Percentiles rank a stretch among this genome's conserved stretches.
Evolutionary conservation across 1,140 invertebrate genomes (phyloP).

Genomic region (Leptopilina clavipes): DNA sequence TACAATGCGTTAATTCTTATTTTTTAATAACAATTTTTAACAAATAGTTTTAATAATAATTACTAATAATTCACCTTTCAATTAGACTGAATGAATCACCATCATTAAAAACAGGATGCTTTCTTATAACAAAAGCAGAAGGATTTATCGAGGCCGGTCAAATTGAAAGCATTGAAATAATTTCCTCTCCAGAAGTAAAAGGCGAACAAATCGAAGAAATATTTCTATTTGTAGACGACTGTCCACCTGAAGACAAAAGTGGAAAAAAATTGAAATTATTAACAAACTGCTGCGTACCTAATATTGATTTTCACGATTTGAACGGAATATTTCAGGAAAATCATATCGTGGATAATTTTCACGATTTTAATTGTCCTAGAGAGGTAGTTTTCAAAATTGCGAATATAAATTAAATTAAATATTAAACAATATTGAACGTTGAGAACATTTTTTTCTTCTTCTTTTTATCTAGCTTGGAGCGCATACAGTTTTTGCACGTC

Average conservation of each 20-base stretch:
- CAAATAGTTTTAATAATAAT: not conserved
- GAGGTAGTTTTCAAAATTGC: slow-evolving; percentile 49
- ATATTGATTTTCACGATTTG: slow-evolving; percentile 59
- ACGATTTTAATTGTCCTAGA: slow-evolving; percentile 54
- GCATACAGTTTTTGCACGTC: slow-evolving; percentile 53
- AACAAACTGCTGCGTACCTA: slow-evolving; percentile 54
- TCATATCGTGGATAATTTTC: slow-evolving; percentile 54
- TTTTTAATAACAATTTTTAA: no score
- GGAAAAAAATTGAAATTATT: slow-evolving; percentile 49
- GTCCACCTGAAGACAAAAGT: slow-evolving; percentile 42
- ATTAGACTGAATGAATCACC: not conserved
- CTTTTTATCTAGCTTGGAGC: slow-evolving; percentile 48
- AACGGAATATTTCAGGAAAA: slow-evolving; percentile 62
- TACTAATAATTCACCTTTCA: not conserved
- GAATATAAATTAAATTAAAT: not conserved
- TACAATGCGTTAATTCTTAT: no score
- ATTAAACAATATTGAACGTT: not conserved
- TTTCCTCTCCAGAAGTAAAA: slow-evolving; percentile 50
- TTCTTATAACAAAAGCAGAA: slow-evolving; percentile 50
- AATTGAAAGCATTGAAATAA: slow-evolving; percentile 48
- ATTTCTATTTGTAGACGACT: slow-evolving; percentile 44
- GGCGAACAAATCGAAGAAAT: slow-evolving; percentile 53
- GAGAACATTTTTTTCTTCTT: not conserved
- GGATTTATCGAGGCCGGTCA: slow-evolving; percentile 46
- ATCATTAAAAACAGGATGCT: slow-evolving; percentile 53